phyloP scores from a whole-genome alignment of 2,113 vertebrate species.

The Tetrao urogallus region DNA sequence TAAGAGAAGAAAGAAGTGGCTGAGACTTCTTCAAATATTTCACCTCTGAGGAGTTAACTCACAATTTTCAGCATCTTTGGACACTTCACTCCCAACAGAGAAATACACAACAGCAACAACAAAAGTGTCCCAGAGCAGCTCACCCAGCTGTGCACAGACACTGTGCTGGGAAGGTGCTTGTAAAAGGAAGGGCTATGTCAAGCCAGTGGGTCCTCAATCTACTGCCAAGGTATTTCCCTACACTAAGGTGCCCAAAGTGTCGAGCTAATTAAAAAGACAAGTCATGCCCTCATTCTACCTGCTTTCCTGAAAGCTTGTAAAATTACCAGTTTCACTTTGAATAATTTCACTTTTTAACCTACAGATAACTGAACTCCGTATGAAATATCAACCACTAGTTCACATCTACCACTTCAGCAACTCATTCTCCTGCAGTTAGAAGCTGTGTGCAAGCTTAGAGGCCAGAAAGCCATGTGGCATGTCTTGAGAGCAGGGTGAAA shows the following conservation, averaged over 20 bases:
- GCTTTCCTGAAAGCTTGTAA: not conserved
- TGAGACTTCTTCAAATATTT: not conserved
- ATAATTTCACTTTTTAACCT: not conserved
- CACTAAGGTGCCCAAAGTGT: not conserved
- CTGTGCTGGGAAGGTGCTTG: not conserved
- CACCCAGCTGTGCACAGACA: not conserved
- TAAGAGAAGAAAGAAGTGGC: not conserved
- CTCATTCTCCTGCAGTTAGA: not conserved
- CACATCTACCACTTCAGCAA: not conserved
- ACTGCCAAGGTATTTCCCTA: not conserved
- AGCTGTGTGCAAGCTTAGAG: not conserved
- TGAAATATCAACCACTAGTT: not conserved
- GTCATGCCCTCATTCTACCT: too few relatives aligned
- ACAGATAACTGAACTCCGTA: not conserved
- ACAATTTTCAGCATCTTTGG: not conserved
- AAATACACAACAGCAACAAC: not conserved
- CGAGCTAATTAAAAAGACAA: not conserved
- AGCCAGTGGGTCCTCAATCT: rapidly evolving
- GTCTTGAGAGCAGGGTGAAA: not conserved
- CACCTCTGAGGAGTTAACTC: not conserved
- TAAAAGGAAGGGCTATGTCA: not conserved
- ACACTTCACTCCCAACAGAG: not conserved
- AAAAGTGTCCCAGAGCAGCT: not conserved
- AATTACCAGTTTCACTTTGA: not conserved
- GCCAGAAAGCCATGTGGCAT: not conserved